Conservation (phyloP, 2,113 vertebrate genomes). For the Prochilodus magdalenae region DNA sequence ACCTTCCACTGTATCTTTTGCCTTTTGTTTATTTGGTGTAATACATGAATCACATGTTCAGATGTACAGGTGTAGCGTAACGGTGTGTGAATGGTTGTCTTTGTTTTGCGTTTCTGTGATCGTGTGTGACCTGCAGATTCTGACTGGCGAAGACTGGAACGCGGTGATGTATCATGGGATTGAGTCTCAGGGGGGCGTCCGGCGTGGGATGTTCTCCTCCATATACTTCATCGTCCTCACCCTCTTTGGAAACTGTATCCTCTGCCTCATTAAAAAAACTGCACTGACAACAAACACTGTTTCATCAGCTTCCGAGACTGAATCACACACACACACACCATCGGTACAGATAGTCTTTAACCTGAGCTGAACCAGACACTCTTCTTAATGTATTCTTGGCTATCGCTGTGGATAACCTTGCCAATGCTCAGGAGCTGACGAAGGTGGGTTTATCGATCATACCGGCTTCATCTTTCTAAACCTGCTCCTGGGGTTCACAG, state of each 20-base stretch:
- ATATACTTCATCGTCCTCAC: constrained; percentile 98
- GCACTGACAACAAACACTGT: background rate
- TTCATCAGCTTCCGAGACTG: background rate
- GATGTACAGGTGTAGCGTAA: no score
- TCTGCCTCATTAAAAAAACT: constrained; percentile 50
- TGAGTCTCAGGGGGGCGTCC: constrained; percentile 92
- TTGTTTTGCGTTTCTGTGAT: background rate
- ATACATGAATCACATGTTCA: background rate
- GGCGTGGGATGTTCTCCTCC: constrained; percentile 93
- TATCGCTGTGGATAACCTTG: constrained; percentile 96
- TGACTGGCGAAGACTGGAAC: constrained; percentile 98
- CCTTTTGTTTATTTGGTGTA: background rate
- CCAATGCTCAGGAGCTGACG: constrained; percentile 95
- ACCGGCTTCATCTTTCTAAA: background rate
- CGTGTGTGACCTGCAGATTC: constrained; percentile 79
- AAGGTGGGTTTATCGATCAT: constrained; percentile 78
- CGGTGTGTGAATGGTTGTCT: background rate
- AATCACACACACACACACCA: background rate
- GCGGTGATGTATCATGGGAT: constrained; percentile 98
- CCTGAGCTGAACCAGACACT: constrained; percentile 80
- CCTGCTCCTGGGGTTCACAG: background rate
- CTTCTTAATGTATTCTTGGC: constrained; percentile 96
- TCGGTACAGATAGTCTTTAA: constrained; percentile 74
- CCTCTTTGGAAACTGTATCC: constrained; percentile 99
- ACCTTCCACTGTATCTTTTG: background rate